Evolutionary conservation across 1,140 invertebrate species (phyloP), one percentile per base, ranked within the genome.

Genomic region (Drosophila carrolli): DNA sequence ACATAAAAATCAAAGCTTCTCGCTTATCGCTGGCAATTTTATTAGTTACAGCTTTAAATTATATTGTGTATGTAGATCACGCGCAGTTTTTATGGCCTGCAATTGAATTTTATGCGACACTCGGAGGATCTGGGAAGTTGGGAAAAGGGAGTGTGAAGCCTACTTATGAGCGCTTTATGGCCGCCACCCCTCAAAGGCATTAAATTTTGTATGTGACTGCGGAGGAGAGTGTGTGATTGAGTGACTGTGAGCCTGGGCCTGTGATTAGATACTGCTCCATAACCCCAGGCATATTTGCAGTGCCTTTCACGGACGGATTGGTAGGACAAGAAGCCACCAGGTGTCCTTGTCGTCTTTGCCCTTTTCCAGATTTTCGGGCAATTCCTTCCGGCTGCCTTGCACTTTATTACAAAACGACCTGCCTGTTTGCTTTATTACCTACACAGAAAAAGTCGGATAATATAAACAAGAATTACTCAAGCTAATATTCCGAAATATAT

Each of bases 1-100:
- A 38, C 80, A 88, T 86, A 86, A 86, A 86, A 86, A 86, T 86
- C 83, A 86, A 82, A 89, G 65, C 71, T 75, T 47, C 27, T 40
- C 59, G 78, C 83, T 86, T 86, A 86, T 88, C 83, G 66, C 66
- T 61, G 63, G 53, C 67, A 70, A 55, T 88, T 88, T 86, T 86
- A 86, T 86, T 86, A 86, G 82, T 86, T 83, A 82, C 66, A 82
- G 83, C 83, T 86, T 86, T 76, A 88, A 83, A 83, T 86, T 82
- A 75, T 88, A 72, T 78, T 80, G 47, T 67, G 54, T 79, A 75
- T 80, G 67, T 86, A 78, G 78, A 86, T 81, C 75, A 86, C 65
- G 82, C 82, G 65, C 82, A 89, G 67, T 73, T 83, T 83, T 86
- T 83, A 88, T 68, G 76, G 40, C 70, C 72, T 66, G 83, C 83